Conservation (phyloP, 2,113 vertebrate species). For the Junco hyemalis region DNA sequence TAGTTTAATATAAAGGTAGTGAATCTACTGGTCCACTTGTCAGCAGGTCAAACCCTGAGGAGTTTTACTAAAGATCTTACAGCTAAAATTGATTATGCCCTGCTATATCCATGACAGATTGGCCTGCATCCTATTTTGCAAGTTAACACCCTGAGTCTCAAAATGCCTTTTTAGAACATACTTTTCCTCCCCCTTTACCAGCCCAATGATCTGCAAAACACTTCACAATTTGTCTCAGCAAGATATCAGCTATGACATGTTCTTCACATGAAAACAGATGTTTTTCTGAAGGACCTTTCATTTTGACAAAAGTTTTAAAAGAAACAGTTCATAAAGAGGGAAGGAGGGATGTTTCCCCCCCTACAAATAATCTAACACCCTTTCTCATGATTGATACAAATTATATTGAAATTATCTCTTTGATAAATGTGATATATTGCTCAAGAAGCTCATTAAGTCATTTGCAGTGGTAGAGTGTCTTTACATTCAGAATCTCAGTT, state of each 20-base stretch:
- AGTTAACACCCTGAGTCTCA: not conserved
- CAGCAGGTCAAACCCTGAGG: not conserved
- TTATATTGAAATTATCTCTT: not conserved
- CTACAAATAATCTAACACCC: not conserved
- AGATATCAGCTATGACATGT: not conserved
- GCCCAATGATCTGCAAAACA: not conserved
- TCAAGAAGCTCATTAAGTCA: not conserved
- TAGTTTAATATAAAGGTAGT: not conserved
- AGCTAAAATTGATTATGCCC: not conserved
- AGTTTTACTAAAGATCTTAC: not conserved
- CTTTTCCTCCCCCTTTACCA: not conserved
- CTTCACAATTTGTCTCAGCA: not conserved
- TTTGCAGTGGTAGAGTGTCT: not conserved
- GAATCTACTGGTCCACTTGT: not conserved
- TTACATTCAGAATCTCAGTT: not conserved
- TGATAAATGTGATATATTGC: not conserved
- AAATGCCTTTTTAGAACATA: not conserved
- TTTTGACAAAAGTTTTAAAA: not conserved
- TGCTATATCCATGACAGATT: not conserved
- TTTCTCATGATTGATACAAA: not conserved
- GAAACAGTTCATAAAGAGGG: not conserved
- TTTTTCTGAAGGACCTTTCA: not conserved
- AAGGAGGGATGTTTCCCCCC: not conserved
- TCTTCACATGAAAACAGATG: not conserved
- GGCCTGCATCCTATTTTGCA: not conserved